phyloP scores from a whole-genome alignment of 2,113 vertebrate genomes.

The Indri indri region DNA sequence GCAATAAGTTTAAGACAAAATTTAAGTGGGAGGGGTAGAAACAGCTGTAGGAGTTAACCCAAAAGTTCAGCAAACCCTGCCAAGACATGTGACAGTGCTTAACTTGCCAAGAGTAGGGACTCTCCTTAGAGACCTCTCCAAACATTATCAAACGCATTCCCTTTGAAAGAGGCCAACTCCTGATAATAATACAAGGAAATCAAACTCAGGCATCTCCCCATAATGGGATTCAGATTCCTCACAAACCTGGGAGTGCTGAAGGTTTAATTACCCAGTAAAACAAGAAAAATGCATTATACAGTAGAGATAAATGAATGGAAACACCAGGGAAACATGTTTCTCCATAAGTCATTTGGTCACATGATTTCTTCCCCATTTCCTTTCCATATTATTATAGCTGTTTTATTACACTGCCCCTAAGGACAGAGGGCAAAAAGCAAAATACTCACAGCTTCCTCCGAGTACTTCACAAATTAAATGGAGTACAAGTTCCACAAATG shows the following conservation, averaged over 20 bases:
- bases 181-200: slow-evolving; percentile 70
- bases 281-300: slow-evolving; percentile 78
- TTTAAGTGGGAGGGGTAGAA: slow-evolving; percentile 62
- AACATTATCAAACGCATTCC: slow-evolving; percentile 74
- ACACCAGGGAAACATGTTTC: slow-evolving; percentile 71
- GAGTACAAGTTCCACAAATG: neutral
- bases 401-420: slow-evolving; percentile 70
- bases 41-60: slow-evolving; percentile 75
- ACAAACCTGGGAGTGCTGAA: slow-evolving; percentile 77
- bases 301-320: slow-evolving; percentile 76
- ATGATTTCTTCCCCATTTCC: slow-evolving; percentile 74
- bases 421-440: slow-evolving; percentile 64
- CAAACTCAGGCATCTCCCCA: slow-evolving; percentile 66
- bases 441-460: slow-evolving; percentile 47
- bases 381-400: slow-evolving; percentile 61
- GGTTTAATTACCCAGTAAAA: slow-evolving; percentile 81
- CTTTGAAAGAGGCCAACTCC: slow-evolving; percentile 69
- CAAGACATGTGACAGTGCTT: slow-evolving; percentile 77
- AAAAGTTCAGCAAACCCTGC: slow-evolving; percentile 71
- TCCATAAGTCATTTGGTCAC: slow-evolving; percentile 75
- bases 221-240: slow-evolving; percentile 79
- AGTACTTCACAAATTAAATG: slow-evolving; percentile 41
- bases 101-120: slow-evolving; percentile 50
- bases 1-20: slow-evolving; percentile 75
- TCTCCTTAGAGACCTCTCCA: slow-evolving; percentile 68